Conservation (phyloP, 2,888 invertebrate species). For the Rhyacophila evoluta region DNA sequence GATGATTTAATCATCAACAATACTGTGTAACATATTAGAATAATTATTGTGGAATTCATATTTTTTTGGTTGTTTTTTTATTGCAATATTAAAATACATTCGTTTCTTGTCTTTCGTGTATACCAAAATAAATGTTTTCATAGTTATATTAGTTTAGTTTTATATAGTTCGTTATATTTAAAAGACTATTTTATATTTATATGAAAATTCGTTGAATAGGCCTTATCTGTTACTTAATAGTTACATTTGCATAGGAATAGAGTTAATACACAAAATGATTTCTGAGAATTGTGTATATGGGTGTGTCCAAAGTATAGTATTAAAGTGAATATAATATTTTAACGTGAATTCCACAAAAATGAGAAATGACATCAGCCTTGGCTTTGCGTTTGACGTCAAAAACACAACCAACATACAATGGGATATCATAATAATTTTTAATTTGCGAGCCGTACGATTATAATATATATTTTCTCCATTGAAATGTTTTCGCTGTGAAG, state of each 20-base stretch:
- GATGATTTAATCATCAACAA: too few species aligned
- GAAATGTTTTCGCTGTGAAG: background rate
- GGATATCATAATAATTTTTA: conserved; percentile 1
- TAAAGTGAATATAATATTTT: conserved; percentile 23
- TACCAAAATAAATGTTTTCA: too few species aligned
- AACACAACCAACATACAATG: background rate
- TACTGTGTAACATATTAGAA: too few species aligned
- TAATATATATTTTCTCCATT: background rate
- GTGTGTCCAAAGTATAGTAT: conserved; percentile 35
- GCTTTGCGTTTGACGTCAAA: conserved; percentile 32
- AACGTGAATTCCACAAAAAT: conserved; percentile 38
- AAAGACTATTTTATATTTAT: too few species aligned
- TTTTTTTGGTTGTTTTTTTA: too few species aligned
- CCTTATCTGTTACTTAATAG: conserved; percentile 12
- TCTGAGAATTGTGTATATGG: conserved; percentile 35
- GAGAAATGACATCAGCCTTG: conserved; percentile 39
- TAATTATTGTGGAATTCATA: too few species aligned
- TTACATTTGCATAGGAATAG: conserved; percentile 33
- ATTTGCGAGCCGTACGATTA: background rate
- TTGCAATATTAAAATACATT: too few species aligned
- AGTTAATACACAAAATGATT: conserved; percentile 32
- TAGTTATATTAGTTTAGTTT: too few species aligned
- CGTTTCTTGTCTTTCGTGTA: too few species aligned
- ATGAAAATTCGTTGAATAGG: background rate
- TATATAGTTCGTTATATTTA: too few species aligned